These are phyloP conservation scores for Idaea biselata DNA, from an alignment of 2,888 invertebrate genomes.

Conservation along the genomic window DNA sequence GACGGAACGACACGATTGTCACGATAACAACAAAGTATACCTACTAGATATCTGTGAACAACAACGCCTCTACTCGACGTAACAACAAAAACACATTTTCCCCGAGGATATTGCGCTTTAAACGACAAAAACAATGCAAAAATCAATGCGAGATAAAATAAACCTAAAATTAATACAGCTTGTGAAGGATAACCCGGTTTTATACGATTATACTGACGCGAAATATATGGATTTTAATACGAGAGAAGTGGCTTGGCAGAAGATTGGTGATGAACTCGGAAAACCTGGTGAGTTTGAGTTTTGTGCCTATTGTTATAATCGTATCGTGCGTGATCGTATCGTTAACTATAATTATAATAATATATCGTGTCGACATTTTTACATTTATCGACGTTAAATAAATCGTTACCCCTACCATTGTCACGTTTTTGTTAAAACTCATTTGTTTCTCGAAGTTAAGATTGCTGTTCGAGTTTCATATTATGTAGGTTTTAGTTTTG, in stretches of 20 bases:
- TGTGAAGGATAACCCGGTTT: slow-evolving; percentile 56
- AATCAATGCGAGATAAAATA: slow-evolving; percentile 52
- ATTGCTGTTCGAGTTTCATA: not conserved
- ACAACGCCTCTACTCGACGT: too few relatives aligned
- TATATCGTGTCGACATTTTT: slow-evolving; percentile 4
- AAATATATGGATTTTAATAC: slow-evolving; percentile 71
- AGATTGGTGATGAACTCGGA: slow-evolving; percentile 67
- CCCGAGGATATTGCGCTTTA: slow-evolving; percentile 9
- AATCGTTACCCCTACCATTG: slow-evolving; percentile 12
- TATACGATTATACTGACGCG: slow-evolving; percentile 60
- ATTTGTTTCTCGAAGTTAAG: slow-evolving; percentile 14
- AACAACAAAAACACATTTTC: too few relatives aligned
- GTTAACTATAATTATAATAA: slow-evolving; percentile 4
- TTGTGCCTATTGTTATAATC: slow-evolving; percentile 17
- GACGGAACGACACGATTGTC: slow-evolving; percentile 27
- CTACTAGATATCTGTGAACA: too few relatives aligned
- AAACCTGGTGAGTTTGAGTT: slow-evolving; percentile 55
- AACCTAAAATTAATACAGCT: slow-evolving; percentile 58
- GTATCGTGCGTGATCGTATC: slow-evolving; percentile 40
- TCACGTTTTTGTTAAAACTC: slow-evolving; percentile 8
- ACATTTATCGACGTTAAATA: slow-evolving; percentile 1
- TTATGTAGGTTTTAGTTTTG: too few relatives aligned
- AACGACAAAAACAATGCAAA: slow-evolving; percentile 21
- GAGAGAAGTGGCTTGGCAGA: slow-evolving; percentile 72
- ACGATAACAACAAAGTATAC: too few relatives aligned